Evolutionary conservation across 2,888 invertebrate genomes (phyloP), one percentile per base, ranked within the genome.

Genomic region (Odontocerum albicorne): DNA sequence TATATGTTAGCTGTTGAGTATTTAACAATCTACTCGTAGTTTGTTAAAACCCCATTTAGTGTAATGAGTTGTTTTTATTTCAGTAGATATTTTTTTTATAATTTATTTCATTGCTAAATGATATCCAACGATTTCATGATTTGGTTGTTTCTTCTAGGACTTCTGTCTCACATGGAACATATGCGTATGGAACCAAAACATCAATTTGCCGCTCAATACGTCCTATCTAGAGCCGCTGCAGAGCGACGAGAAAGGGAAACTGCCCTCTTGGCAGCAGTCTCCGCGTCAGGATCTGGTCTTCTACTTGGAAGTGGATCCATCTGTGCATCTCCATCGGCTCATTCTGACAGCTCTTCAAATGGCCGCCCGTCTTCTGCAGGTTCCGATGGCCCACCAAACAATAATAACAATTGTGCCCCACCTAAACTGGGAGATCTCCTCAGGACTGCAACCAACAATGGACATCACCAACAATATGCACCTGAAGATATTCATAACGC

Each of bases 141-240:
- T n/a, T n/a, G n/a, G n/a, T n/a, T n/a, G 40, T 47, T 57, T 36
- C 64, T 76, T 80, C 20, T 77, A 95, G 95, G 94, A 67, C 82
- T 95, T 21, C 81, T 95, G 55, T 90, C 91, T 55, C 95, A 95
- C 71, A 94, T 95, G 94, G 94, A 95, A 67, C 93, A 94, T 70
- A 94, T 95, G 94, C 83, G 94, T 67, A 94, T 94, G 93, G 94
- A 95, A 71, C 93, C 94, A 0, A 95, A 95, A 72, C 94, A 95
- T 77, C 94, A 94, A 72, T 95, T 95, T 68, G 94, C 94, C 33
- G 94, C 95, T 20, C 95, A 95, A 69, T 95, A 94, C 74, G 93
- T 95, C 36, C 77, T 95, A 27, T 91, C 91, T 52, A 78, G 93
- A 64, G 95, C 94, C 6, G 94, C 94, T 4, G 94, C 94, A 12